phyloP scores from a whole-genome alignment of 2,888 invertebrate genomes.

The Drosophila pegasa region DNA sequence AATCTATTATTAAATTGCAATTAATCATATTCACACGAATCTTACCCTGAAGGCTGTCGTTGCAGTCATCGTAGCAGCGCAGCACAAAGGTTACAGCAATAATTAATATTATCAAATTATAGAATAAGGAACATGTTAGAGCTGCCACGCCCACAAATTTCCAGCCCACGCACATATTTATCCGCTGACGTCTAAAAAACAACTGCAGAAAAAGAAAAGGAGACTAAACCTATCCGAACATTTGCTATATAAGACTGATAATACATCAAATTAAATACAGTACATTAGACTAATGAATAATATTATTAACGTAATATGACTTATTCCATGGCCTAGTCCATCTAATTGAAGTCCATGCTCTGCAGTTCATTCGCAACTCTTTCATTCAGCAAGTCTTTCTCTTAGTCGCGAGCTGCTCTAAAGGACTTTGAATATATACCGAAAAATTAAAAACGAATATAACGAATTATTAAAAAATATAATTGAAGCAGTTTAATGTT shows the following conservation, averaged over 20 bases:
- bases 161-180: constrained; percentile 23
- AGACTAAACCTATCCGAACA: background rate
- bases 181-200: background rate
- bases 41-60: background rate
- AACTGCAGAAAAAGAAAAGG: constrained; percentile 5
- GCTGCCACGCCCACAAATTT: constrained; percentile 25
- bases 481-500: no score
- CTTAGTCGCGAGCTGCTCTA: constrained; percentile 1
- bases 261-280: background rate
- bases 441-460: background rate
- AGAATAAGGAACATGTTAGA: constrained; percentile 25
- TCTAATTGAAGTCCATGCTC: background rate
- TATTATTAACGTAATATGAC: background rate
- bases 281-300: background rate
- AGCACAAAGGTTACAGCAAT: background rate
- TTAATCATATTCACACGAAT: background rate
- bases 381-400: background rate
- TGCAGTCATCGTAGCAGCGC: constrained; percentile 36
- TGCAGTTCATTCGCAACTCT: background rate
- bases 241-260: background rate
- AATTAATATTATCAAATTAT: constrained; percentile 12
- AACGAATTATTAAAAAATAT: background rate
- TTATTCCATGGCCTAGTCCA: background rate
- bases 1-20: background rate
- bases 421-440: background rate